Evolutionary conservation across 2,797 vertebrate genomes (phyloP), one percentile per base, ranked within the genome.

Genomic region (Podarcis lilfordi): DNA sequence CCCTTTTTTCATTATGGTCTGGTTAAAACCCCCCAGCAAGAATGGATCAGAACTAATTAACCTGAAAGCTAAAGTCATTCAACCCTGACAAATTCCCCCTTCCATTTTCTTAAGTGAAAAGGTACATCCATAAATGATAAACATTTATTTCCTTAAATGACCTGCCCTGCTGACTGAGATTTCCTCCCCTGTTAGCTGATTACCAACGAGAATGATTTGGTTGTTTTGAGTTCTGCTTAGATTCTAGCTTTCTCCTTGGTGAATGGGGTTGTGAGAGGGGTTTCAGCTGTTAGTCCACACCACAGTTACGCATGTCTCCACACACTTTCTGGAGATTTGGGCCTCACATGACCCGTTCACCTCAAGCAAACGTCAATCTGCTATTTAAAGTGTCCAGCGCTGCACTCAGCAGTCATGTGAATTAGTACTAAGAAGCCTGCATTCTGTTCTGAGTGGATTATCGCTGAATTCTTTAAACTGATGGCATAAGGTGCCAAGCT

Each of bases 401-500:
- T 80, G 59, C 25, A 43, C 64, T 80, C n/a, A 80, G 17, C 69
- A 15, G 76, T 80, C 69, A 74, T 89, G 69, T 85, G 83, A 80
- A 68, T 11, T 64, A 55, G 32, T 40, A 25, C 68, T 55, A 81
- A 79, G 43, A 80, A 80, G 77, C 83, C 55, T 92, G 86, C 89
- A 92, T 91, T 80, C 90, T 88, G 86, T 89, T 87, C 92, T 92
- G 89, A 93, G 91, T 79, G 55, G 82, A 80, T 87, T 82, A 85
- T 93, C 85, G 89, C 82, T 89, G 88, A 91, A 91, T 93, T 91
- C 91, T 86, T 93, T 76, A 59, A 90, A 1, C 40, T 40, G 85
- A 89, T 86, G 92, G 92, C 92, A 92, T 32, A 94, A 94, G 93
- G 91, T 91, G 81, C 66, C 27, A 72, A 86, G 64, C 32, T 76